phyloP scores from a whole-genome alignment of 2,113 vertebrate genomes.

The Hippocampus zosterae region DNA sequence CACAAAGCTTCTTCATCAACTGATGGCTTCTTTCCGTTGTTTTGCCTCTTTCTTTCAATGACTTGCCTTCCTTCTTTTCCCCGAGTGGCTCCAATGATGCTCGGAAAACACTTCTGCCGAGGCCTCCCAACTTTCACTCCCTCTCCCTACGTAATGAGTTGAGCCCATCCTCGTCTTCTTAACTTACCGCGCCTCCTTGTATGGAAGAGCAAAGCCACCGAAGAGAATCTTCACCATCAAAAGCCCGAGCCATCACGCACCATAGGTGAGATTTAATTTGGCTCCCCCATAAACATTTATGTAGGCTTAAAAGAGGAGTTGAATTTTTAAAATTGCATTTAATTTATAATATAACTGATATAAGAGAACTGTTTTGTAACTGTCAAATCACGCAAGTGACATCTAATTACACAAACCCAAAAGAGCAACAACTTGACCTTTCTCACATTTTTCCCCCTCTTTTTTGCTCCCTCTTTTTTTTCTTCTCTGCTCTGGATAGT shows the following conservation, averaged over 20 bases:
- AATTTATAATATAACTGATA: too few relatives aligned
- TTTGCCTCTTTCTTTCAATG: conserved; percentile 2
- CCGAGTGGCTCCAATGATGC: conserved; percentile 18
- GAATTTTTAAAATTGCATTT: too few relatives aligned
- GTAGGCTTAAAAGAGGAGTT: too few relatives aligned
- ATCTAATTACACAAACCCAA: too few relatives aligned
- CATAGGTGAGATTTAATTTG: too few relatives aligned
- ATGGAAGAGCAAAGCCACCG: neutral
- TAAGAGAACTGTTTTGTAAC: too few relatives aligned
- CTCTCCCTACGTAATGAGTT: conserved; percentile 37
- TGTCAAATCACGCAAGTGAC: too few relatives aligned
- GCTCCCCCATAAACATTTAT: too few relatives aligned
- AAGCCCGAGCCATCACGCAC: neutral
- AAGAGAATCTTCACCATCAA: neutral
- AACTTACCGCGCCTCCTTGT: neutral
- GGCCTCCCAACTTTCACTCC: conserved; percentile 24
- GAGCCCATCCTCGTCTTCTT: conserved; percentile 13
- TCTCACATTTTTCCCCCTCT: too few relatives aligned
- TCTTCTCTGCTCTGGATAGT: too few relatives aligned
- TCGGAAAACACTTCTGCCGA: conserved; percentile 17
- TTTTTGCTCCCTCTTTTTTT: too few relatives aligned
- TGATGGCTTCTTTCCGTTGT: conserved; percentile 2
- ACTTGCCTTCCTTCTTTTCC: neutral
- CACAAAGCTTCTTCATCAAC: conserved; percentile 24
- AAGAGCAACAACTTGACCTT: neutral